Evolutionary conservation across 2,113 vertebrate genomes (phyloP).

Genomic region (Nibea albiflora): DNA sequence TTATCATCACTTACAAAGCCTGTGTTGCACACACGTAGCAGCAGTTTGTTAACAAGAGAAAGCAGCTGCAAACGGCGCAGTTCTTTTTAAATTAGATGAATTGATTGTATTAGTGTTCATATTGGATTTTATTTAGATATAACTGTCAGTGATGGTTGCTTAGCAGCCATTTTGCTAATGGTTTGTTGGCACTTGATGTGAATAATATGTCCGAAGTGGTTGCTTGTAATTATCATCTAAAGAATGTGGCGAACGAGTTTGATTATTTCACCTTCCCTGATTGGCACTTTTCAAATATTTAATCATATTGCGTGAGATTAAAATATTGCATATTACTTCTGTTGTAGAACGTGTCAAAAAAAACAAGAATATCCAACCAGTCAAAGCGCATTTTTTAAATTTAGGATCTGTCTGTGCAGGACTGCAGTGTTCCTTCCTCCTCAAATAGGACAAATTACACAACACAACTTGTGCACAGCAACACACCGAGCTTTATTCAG

Average conservation of each 20-base stretch:
- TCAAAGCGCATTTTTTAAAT: conserved; percentile 10
- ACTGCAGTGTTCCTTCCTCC: background rate
- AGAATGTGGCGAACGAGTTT: background rate
- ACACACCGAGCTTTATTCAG: background rate
- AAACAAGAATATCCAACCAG: too few species aligned
- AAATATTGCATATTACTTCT: background rate
- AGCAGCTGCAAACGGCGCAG: background rate
- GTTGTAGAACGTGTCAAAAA: background rate
- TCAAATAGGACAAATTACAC: background rate
- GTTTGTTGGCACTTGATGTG: background rate
- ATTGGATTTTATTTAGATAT: background rate
- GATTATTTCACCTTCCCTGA: background rate
- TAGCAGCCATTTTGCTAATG: background rate
- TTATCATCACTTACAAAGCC: background rate
- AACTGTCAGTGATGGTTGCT: background rate
- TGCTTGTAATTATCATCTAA: background rate
- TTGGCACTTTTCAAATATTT: background rate
- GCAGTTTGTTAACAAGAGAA: background rate
- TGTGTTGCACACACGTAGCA: background rate
- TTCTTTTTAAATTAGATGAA: background rate
- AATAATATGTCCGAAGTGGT: background rate
- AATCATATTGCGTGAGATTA: background rate
- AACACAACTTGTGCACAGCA: background rate
- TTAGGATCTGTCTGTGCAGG: background rate
- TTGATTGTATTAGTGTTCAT: background rate